Base-by-base conservation (phyloP, 2,888 invertebrate species). In the Perithous albicinctus region DNA sequence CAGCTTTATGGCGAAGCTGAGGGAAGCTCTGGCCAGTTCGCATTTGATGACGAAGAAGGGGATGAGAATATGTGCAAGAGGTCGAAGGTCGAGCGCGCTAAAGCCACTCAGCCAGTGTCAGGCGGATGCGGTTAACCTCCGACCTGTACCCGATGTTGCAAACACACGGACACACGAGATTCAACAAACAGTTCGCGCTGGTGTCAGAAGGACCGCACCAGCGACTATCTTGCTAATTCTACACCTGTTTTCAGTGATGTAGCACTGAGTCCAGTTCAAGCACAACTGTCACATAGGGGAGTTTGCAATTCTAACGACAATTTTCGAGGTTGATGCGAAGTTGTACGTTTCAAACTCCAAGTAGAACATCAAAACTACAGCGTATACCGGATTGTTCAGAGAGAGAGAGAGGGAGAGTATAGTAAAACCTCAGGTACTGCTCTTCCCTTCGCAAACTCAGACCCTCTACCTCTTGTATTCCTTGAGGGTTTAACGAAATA, bases 61-160 rank as follows among this genome's bases (percentile, higher is more conserved):
- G 18, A 51, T 51, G 66, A 12, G 18, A 61, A 12, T 41, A 35
- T 23, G n/a, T n/a, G n/a, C 35, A n/a, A 43, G 67, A 54, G 81
- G 61, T 69, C 54, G 73, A 73, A 67, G 73, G 77, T 63, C 46
- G 73, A 59, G 20, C n/a, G 70, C 61, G n/a, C n/a, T 48, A 54
- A 73, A 77, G 56, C 56, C 67, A 64, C 81, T 78, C n/a, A n/a
- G 1, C 61, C 64, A 66, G 67, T 73, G 73, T 78, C 78, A 78
- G 69, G 32, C 63, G 26, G 73, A 67, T 77, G 77, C 63, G 81
- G 81, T 74, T 78, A 66, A 76, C 76, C 76, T 29, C 72, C 41
- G 70, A 80, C 64, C 70, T 75, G 76, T 38, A 64, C 54, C 78
- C 63, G n/a, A 67, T 20, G 61, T 69, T 43, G 46, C 73, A 26